phyloP scores from a whole-genome alignment of 2,113 vertebrate genomes.

The Festucalex cinctus region DNA sequence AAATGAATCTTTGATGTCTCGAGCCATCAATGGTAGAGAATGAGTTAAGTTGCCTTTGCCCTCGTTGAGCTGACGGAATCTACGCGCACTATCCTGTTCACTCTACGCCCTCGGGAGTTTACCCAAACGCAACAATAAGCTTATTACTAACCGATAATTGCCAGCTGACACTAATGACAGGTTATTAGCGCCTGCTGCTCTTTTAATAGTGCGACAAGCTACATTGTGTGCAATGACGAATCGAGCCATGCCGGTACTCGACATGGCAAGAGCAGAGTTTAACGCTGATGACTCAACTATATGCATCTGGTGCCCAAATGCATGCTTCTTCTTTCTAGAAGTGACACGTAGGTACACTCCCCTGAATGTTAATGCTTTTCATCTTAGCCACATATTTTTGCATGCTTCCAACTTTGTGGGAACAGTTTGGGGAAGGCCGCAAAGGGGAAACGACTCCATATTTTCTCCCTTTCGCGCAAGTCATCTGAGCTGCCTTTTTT shows the following conservation, averaged over 20 bases:
- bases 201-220: not conserved
- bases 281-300: slow-evolving; percentile 6
- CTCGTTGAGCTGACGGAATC: too few species aligned
- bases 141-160: not conserved
- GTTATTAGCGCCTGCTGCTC: not conserved
- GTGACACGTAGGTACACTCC: not conserved
- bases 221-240: not conserved
- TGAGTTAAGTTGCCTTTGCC: too few species aligned
- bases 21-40: too few species aligned
- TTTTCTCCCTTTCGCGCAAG: not conserved
- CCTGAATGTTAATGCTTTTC: not conserved
- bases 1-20: too few species aligned
- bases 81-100: not conserved
- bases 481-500: not conserved
- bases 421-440: not conserved
- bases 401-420: not conserved
- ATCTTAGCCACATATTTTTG: not conserved
- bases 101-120: not conserved
- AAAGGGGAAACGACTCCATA: not conserved
- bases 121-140: not conserved
- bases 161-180: not conserved
- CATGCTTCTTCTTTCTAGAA: not conserved
- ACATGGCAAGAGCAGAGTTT: not conserved
- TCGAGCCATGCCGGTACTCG: not conserved
- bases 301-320: too few species aligned